phyloP scores from a whole-genome alignment of 2,888 invertebrate species.

The Thelaira solivaga region DNA sequence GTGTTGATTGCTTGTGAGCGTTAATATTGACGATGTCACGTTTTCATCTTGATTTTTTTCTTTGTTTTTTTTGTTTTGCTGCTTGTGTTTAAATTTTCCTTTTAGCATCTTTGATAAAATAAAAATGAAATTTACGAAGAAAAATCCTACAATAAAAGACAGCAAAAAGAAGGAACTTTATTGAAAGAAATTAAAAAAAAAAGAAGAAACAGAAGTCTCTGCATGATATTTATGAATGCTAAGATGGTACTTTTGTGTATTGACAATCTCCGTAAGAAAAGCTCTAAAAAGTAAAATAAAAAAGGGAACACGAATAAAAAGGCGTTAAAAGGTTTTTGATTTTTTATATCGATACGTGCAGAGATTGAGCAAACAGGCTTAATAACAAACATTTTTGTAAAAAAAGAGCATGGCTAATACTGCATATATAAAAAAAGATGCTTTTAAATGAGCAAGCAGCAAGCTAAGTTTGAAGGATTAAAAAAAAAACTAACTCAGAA shows the following conservation, averaged over 20 bases:
- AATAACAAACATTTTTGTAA: no score
- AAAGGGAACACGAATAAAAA: slow-evolving; percentile 2
- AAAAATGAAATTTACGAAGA: neutral
- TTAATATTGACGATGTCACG: slow-evolving; percentile 51
- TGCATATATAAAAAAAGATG: no score
- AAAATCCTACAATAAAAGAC: neutral
- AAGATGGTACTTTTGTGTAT: neutral
- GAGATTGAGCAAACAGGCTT: slow-evolving; percentile 37
- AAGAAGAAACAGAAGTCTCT: neutral
- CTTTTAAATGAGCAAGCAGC: no score
- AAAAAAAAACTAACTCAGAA: no score
- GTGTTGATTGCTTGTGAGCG: slow-evolving; percentile 35
- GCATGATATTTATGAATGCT: slow-evolving; percentile 30
- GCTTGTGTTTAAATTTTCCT: neutral
- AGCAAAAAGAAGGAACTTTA: neutral
- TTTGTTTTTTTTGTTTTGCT: neutral
- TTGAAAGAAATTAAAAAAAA: no score
- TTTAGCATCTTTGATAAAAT: neutral
- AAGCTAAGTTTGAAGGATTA: no score
- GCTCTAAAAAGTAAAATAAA: neutral
- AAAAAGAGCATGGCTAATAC: no score
- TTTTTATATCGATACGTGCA: slow-evolving; percentile 41
- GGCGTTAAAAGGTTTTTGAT: slow-evolving; percentile 38
- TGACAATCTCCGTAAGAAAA: neutral
- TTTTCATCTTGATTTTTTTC: slow-evolving; percentile 15